Evolutionary conservation across 2,113 vertebrate species (phyloP).

Genomic region (Ctenomys sociabilis): DNA sequence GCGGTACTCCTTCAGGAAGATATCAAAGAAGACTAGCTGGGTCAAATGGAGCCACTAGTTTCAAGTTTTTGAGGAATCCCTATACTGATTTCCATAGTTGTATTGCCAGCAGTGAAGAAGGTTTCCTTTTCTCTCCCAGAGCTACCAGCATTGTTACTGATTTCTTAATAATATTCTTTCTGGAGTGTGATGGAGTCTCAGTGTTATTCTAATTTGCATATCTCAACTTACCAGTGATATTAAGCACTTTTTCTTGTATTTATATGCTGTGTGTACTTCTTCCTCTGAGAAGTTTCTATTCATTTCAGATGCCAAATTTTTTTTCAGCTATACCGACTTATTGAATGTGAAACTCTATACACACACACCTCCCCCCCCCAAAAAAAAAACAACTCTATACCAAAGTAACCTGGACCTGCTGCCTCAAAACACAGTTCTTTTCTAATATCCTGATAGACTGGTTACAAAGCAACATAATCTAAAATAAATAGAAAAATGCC

Average conservation of each 20-base stretch:
- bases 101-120: background rate
- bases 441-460: no score
- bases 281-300: background rate
- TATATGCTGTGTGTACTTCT: background rate
- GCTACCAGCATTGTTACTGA: background rate
- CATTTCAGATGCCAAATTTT: background rate
- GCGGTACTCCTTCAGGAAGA: no score
- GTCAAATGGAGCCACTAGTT: background rate
- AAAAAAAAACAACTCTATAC: no score
- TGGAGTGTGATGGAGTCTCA: background rate
- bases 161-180: background rate
- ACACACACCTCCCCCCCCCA: no score
- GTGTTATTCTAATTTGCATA: background rate
- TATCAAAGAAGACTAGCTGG: background rate
- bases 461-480: no score
- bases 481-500: no score
- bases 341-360: no score
- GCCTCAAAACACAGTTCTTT: no score
- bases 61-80: background rate
- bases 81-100: background rate
- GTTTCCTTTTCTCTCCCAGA: background rate
- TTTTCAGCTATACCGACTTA: no score
- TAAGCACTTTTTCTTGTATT: background rate
- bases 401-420: no score
- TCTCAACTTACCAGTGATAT: background rate